These are phyloP conservation scores for Tapirus indicus DNA, from an alignment of 2,797 vertebrate genomes.

Conservation along the genomic window DNA sequence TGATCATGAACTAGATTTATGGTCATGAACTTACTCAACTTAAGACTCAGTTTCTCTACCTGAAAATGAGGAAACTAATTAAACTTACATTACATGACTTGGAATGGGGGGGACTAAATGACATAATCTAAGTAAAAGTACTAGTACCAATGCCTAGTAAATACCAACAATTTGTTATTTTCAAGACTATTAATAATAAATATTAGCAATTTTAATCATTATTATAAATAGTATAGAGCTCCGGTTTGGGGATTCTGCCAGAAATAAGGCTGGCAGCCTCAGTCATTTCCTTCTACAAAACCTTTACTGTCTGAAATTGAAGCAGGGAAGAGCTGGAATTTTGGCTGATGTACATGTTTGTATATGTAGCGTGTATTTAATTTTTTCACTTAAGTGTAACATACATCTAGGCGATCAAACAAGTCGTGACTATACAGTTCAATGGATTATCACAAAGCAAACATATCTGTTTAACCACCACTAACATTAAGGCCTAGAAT, in stretches of 20 bases:
- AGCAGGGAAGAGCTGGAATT: background rate
- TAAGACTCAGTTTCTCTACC: background rate
- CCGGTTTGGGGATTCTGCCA: background rate
- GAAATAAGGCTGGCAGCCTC: background rate
- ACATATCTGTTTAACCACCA: no score
- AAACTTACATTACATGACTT: background rate
- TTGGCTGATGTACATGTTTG: background rate
- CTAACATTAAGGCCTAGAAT: background rate
- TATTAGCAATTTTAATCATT: background rate
- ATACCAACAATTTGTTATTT: background rate
- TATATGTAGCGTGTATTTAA: background rate
- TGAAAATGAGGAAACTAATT: background rate
- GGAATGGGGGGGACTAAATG: background rate
- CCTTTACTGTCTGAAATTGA: background rate
- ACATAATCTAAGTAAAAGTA: background rate
- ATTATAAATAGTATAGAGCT: background rate
- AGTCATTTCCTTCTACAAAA: background rate
- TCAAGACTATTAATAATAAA: background rate
- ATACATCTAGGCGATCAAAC: background rate
- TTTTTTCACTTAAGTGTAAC: background rate
- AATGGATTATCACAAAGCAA: background rate
- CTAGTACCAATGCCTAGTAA: background rate
- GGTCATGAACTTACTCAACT: background rate
- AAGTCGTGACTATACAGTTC: background rate
- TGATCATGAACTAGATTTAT: background rate